Base-by-base conservation (phyloP, 2,888 invertebrate genomes). In the Branchellion lobata region DNA sequence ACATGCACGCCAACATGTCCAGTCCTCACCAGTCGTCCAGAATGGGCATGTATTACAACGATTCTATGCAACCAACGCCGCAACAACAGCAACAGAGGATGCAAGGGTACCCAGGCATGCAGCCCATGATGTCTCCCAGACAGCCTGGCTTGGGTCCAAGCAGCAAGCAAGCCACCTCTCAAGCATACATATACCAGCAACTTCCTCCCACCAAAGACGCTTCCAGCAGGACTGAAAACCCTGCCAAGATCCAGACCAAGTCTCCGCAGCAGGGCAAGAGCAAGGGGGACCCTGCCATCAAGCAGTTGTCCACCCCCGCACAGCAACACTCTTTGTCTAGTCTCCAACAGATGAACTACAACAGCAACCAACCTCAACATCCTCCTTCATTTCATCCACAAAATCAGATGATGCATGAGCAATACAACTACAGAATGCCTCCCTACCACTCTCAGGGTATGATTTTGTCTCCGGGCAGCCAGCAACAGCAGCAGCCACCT, bases 71-170 rank as follows among this genome's bases (percentile, higher is more conserved):
- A 14, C 40, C 29, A 73, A 53, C 34, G 27, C 53, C 77, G 11
- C 78, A 36, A 36, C 75, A 73, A 36, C 78, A 71, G 24, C 68
- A 61, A 24, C 80, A 80, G 33, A 51, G 74, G 24, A 47, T 78
- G 29, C 69, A 40, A 21, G 68, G 40, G 8, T 76, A 71, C 36
- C 36, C 53, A 29, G 47, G 31, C 18, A 79, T 79, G 61, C 81
- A 73, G 47, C 31, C 53, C 24, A 81, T 81, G 75, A 79, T 79
- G 79, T 81, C 81, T 69, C 83, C 81, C 24, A 68, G 78, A 31
- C 65, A 65, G 24, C 40, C 80, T 68, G 33, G 71, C 53, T 27
- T 47, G 33, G n/a, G 36, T 21, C 34, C 78, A n/a, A 36, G 40
- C 34, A 29, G 53, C 11, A 68, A 65, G 36, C 27, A 34, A 31